Conservation (phyloP, 2,113 vertebrate species). For the Pelvicachromis taeniatus region DNA sequence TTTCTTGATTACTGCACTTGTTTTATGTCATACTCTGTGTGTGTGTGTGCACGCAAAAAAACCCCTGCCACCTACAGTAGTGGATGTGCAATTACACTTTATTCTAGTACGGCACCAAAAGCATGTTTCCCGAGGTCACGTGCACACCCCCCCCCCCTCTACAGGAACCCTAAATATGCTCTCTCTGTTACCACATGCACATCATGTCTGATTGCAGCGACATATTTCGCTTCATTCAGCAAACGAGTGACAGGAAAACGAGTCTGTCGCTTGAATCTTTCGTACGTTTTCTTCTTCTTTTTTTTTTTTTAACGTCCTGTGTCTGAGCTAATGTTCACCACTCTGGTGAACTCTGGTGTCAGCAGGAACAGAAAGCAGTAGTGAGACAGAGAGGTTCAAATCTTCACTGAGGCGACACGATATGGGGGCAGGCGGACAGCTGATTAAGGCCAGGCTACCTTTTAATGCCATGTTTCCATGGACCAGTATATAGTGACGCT, state of each 20-base stretch:
- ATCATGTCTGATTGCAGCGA: constrained; percentile 30
- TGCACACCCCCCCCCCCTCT: too few relatives aligned
- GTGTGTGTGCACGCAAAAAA: not conserved
- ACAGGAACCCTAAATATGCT: not conserved
- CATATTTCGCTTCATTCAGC: constrained; percentile 24
- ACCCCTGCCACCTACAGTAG: not conserved
- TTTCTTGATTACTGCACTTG: fast-evolving
- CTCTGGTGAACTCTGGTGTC: constrained; percentile 23
- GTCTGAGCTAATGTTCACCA: constrained; percentile 5
- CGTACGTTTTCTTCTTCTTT: not conserved
- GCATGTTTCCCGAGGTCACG: too few relatives aligned
- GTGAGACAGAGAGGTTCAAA: constrained; percentile 2
- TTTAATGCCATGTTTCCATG: constrained; percentile 47
- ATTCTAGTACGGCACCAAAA: not conserved
- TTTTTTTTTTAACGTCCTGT: not conserved
- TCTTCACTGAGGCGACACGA: constrained; percentile 40
- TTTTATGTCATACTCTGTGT: fast-evolving
- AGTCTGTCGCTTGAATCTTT: constrained; percentile 34
- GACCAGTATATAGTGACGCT: not conserved
- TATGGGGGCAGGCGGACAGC: constrained; percentile 34
- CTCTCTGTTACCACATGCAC: not conserved
- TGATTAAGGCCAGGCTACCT: constrained; percentile 52
- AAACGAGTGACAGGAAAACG: constrained; percentile 41
- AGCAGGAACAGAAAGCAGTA: not conserved
- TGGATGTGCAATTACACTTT: not conserved